Base-by-base conservation (phyloP, 2,797 vertebrate species). In the Acanthornis magna region DNA sequence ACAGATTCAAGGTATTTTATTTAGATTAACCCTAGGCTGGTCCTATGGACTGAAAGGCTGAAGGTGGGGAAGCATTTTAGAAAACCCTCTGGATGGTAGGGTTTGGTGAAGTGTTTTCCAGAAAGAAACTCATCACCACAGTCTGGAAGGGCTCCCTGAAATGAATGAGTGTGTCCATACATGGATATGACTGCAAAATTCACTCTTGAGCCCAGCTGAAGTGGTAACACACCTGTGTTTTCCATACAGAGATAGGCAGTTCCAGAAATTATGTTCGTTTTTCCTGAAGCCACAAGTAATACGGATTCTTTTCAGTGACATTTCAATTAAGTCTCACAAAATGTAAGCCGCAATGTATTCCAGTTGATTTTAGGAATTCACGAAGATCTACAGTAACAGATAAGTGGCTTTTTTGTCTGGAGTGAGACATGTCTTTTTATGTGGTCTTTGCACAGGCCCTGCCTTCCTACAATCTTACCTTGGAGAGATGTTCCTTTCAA, bases 71-170 rank as follows among this genome's bases (percentile, higher is more conserved):
- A 53, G 11, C 0, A 3, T 36, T 43, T 47, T 20, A 48, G 9
- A 4, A 72, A 5, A 30, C 2, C 1, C 4, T 36, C 14, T 6
- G 7, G 14, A 12, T 25, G 8, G 26, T 1, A 54, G 20, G 3
- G 17, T 68, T 72, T 72, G 20, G 8, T 67, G 53, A 75, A 61
- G 17, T 6, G 34, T 47, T 79, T 68, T 63, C 40, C 10, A 63
- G 54, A 38, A 38, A 84, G 58, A 67, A 60, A 17, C 4, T 21
- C 26, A 29, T 42, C 22, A 4, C n/a, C 13, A 13, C 27, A 10
- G 3, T 57, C 45, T 47, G 15, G 65, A 80, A 61, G 9, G 16
- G 12, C 16, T 73, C 23, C 30, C 19, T 73, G 13, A 80, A 65
- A 61, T 21, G 11, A 43, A 30, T 5, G 27, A 34, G 4, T 27